Conservation (phyloP, 2,888 invertebrate species). For the Aproaerema taeniolella region DNA sequence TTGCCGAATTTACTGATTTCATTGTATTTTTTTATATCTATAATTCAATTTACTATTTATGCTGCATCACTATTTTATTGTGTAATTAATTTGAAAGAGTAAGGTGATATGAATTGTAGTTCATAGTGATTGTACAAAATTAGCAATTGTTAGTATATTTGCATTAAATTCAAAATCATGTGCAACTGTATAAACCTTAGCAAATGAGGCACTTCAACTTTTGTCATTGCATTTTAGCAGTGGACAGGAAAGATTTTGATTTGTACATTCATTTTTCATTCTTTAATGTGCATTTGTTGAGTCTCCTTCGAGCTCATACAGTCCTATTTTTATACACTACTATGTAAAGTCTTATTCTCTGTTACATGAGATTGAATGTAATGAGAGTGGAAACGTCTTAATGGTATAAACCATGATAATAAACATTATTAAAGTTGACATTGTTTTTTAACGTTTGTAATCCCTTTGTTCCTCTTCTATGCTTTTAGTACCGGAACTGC, state of each 20-base stretch:
- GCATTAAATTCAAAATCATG: slow-evolving; percentile 70
- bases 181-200: slow-evolving; percentile 62
- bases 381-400: slow-evolving; percentile 62
- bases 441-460: neutral
- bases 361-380: slow-evolving; percentile 68
- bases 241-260: slow-evolving; percentile 54
- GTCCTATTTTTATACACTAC: slow-evolving; percentile 78
- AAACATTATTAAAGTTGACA: slow-evolving; percentile 67
- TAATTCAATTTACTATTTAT: slow-evolving; percentile 60
- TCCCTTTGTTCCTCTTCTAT: neutral
- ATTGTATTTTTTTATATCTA: slow-evolving; percentile 41
- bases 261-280: slow-evolving; percentile 68
- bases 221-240: slow-evolving; percentile 73
- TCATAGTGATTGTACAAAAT: slow-evolving; percentile 69
- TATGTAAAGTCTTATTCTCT: slow-evolving; percentile 71
- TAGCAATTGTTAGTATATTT: slow-evolving; percentile 63
- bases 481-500: too few species aligned
- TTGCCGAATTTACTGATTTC: slow-evolving; percentile 50
- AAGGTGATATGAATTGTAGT: slow-evolving; percentile 57
- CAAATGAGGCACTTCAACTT: slow-evolving; percentile 49
- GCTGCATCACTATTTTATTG: slow-evolving; percentile 41
- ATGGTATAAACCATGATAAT: slow-evolving; percentile 68
- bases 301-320: slow-evolving; percentile 62
- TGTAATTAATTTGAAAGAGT: slow-evolving; percentile 51
- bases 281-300: slow-evolving; percentile 65